Evolutionary conservation across 1,140 invertebrate genomes (phyloP).

Genomic region (Drosophila simulans): DNA sequence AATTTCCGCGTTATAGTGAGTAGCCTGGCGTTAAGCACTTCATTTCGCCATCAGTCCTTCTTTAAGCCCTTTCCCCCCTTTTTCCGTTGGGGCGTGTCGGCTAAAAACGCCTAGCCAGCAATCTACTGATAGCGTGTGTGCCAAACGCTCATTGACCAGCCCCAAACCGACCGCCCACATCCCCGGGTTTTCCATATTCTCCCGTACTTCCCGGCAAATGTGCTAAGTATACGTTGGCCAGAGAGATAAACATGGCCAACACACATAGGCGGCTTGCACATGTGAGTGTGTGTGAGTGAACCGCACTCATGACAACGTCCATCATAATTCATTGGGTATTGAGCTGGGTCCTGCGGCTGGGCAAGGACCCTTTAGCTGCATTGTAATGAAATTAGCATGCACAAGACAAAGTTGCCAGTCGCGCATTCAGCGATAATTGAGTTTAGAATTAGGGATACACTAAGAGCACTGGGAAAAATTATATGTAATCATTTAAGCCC

Average conservation of each 20-base stretch:
- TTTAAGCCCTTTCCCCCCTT: constrained; percentile 5
- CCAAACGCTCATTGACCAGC: constrained; percentile 48
- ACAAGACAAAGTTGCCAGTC: constrained; percentile 59
- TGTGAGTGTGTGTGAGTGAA: constrained; percentile 6
- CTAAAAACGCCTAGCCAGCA: constrained; percentile 74
- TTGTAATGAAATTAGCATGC: constrained; percentile 77
- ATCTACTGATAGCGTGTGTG: constrained; percentile 54
- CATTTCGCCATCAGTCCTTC: constrained; percentile 43
- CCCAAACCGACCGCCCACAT: constrained; percentile 10
- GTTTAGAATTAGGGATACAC: constrained; percentile 39
- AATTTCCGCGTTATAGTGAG: constrained; percentile 10
- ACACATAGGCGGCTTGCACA: constrained; percentile 35
- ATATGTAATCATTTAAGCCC: background rate
- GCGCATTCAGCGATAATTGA: constrained; percentile 68
- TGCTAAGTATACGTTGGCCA: constrained; percentile 70
- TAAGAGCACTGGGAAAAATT: background rate
- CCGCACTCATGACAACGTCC: constrained; percentile 73
- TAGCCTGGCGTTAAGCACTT: constrained; percentile 67
- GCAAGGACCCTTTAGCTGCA: constrained; percentile 28
- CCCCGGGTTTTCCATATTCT: background rate
- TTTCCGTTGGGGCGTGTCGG: constrained; percentile 53
- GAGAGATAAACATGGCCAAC: constrained; percentile 73
- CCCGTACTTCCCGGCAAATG: constrained; percentile 19
- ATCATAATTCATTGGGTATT: constrained; percentile 73
- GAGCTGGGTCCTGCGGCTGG: constrained; percentile 17